These are phyloP conservation scores for Oreochromis grahami DNA, from an alignment of 2,797 vertebrate genomes.

Conservation along the genomic window DNA sequence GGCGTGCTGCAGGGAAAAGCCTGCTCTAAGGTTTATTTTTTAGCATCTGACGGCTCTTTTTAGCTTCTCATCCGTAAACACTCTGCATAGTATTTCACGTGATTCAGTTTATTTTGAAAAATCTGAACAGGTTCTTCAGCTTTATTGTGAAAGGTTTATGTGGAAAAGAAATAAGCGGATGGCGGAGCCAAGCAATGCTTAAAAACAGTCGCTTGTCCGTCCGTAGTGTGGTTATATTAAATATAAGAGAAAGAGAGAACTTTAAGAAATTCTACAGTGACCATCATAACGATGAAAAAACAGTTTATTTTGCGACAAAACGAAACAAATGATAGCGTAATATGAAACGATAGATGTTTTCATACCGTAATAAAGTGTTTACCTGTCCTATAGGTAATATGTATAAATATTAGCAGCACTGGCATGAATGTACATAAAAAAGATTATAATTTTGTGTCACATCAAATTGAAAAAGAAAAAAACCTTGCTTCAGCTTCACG, in stretches of 20 bases:
- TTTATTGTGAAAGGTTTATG: too few relatives aligned
- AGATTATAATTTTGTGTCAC: neutral
- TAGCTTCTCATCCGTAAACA: too few relatives aligned
- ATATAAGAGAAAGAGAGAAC: neutral
- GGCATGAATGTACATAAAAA: neutral
- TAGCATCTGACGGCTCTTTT: too few relatives aligned
- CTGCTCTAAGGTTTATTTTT: too few relatives aligned
- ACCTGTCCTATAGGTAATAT: neutral
- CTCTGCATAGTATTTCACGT: too few relatives aligned
- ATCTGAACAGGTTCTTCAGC: too few relatives aligned
- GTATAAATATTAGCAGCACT: neutral
- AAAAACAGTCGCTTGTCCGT: too few relatives aligned
- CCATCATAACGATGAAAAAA: neutral
- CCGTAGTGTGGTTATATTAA: neutral
- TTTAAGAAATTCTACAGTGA: neutral
- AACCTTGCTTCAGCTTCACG: accelerated
- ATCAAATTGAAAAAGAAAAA: neutral
- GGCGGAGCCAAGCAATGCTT: too few relatives aligned
- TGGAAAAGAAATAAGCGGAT: too few relatives aligned
- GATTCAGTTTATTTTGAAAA: too few relatives aligned
- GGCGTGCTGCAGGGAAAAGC: too few relatives aligned
- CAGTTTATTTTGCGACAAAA: neutral
- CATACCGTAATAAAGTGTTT: neutral
- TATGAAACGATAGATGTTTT: neutral
- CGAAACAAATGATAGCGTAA: neutral